Evolutionary conservation across 2,888 invertebrate genomes (phyloP), one percentile per base, ranked within the genome.

Genomic region (Dendrolimus houi): DNA sequence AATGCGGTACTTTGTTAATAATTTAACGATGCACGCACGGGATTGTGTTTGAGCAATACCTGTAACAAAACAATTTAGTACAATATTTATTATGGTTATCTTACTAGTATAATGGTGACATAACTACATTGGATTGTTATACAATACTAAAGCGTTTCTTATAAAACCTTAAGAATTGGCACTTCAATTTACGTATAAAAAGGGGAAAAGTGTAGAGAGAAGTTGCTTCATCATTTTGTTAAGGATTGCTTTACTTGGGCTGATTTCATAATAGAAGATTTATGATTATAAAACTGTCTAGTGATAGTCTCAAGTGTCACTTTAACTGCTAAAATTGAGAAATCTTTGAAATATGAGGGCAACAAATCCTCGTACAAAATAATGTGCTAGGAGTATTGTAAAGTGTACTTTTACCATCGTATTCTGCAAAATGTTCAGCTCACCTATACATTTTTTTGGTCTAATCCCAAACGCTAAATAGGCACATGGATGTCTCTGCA

Each of bases 391-490:
- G 29, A 0, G 54, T 41, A 52, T 68, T 68, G 0, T 70, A n/a
- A 54, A 57, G 62, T 54, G 57, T 14, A 71, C 58, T 8, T 69
- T 68, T 0, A 70, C 70, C 29, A 59, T 68, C 62, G 72, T 61
- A 63, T 71, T 66, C 41, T 66, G 66, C 40, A 69, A 9, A 60
- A 66, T 64, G 13, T 55, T n/a, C 52, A 52, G 68, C 79, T 75
- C 67, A 87, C 86, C 87, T 9, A 86, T 83, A 61, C 87, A 89
- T 58, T 82, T 82, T 55, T 87, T 70, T 2, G 85, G 85, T 8
- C 87, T 87, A 41, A 75, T 70, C 53, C 87, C 87, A 62, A 88
- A 88, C 7, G 87, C 85, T 57, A 87, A 58, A 60, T 77, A 88
- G 1, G 80, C 80, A 61, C 79, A 83, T 0, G 77, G 65, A 58